These are phyloP conservation scores for Cebus imitator DNA, from an alignment of 2,113 vertebrate genomes.

Conservation along the genomic window DNA sequence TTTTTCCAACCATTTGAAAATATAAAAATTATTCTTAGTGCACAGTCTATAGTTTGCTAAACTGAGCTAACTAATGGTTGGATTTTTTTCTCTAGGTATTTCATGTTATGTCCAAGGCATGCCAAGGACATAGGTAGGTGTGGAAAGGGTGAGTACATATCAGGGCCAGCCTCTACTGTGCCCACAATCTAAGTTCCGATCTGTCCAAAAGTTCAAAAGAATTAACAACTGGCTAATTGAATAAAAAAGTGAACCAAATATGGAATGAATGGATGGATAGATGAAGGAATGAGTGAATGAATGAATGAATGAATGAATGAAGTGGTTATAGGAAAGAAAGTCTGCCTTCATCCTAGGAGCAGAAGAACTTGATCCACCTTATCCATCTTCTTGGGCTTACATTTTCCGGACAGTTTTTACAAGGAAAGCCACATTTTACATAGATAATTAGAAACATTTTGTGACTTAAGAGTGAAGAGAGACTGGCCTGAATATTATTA, in stretches of 20 bases:
- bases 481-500: conserved; percentile 59
- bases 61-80: neutral
- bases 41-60: neutral
- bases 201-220: neutral
- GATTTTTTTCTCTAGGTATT: neutral
- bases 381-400: neutral
- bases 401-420: conserved; percentile 72
- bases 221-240: neutral
- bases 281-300: too few relatives aligned
- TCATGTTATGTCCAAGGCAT: neutral
- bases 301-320: neutral
- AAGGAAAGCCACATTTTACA: conserved; percentile 77
- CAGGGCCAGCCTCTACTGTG: too few relatives aligned
- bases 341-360: neutral
- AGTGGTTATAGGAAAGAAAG: neutral
- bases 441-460: conserved; percentile 63
- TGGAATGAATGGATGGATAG: neutral
- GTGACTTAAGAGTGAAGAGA: neutral
- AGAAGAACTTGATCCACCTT: neutral
- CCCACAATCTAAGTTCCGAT: neutral
- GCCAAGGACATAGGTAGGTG: neutral
- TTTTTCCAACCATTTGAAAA: neutral
- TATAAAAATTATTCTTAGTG: neutral
- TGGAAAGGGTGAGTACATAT: rapidly evolving
- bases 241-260: neutral